A percentile compares a stretch with the other conserved stretches of the same genome.
phyloP scores from a whole-genome alignment of 2,888 invertebrate species.

The Lepidocyrtoides sp. region DNA sequence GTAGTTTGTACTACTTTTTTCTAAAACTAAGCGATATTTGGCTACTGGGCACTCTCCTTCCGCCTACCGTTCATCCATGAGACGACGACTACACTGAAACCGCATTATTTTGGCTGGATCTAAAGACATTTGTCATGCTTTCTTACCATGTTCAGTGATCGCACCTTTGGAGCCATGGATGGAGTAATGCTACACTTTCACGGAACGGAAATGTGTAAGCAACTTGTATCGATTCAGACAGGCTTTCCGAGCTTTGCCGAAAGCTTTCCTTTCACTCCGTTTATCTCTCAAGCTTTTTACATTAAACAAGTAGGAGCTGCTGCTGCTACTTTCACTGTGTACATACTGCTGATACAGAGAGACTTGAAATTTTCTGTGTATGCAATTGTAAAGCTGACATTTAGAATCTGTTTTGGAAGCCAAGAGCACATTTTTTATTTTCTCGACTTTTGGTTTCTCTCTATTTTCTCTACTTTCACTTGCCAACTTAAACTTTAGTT shows the following conservation, averaged over 20 bases:
- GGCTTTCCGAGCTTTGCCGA: slow-evolving; percentile 38
- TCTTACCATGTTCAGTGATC: slow-evolving; percentile 30
- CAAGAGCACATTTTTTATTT: slow-evolving; percentile 35
- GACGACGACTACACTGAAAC: slow-evolving; percentile 50
- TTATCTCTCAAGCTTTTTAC: neutral
- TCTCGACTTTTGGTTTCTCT: slow-evolving; percentile 20
- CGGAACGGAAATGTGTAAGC: neutral
- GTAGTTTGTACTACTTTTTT: neutral
- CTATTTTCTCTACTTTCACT: slow-evolving; percentile 69
- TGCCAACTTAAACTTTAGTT: slow-evolving; percentile 51
- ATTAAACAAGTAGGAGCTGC: neutral
- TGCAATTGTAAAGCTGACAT: slow-evolving; percentile 50
- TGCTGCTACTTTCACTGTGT: slow-evolving; percentile 32
- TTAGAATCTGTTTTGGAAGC: slow-evolving; percentile 33
- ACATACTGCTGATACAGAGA: neutral
- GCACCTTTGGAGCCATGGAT: neutral
- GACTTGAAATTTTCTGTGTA: slow-evolving; percentile 8
- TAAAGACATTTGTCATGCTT: slow-evolving; percentile 57
- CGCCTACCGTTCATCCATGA: slow-evolving; percentile 63
- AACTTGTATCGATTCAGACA: slow-evolving; percentile 46
- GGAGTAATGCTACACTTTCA: slow-evolving; percentile 43
- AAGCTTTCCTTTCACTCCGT: slow-evolving; percentile 10
- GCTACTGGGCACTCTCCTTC: slow-evolving; percentile 55
- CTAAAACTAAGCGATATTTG: slow-evolving; percentile 23
- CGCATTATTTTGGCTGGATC: slow-evolving; percentile 19